These are phyloP conservation scores for Rhea pennata DNA, from an alignment of 2,113 vertebrate genomes.

Conservation along the genomic window DNA sequence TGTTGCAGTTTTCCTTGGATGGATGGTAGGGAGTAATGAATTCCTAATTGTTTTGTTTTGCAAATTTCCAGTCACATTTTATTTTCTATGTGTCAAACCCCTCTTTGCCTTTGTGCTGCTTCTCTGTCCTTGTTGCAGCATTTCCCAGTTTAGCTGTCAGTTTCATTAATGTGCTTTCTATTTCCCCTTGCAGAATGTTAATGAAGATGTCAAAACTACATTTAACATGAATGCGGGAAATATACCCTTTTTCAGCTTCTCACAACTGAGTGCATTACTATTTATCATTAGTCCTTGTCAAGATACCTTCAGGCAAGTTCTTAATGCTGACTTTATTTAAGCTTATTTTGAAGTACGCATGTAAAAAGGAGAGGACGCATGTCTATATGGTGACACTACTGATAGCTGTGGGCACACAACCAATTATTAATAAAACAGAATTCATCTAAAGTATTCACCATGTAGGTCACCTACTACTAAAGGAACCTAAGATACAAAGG, in stretches of 20 bases:
- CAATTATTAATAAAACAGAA: not conserved
- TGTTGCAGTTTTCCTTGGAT: not conserved
- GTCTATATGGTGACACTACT: not conserved
- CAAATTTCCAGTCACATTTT: not conserved
- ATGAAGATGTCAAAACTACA: slow-evolving; percentile 29
- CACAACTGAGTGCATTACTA: not conserved
- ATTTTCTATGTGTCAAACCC: not conserved
- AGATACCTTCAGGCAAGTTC: not conserved
- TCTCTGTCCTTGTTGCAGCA: not conserved
- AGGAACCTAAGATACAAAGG: not conserved
- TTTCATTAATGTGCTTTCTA: slow-evolving; percentile 30
- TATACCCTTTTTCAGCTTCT: not conserved
- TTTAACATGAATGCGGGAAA: slow-evolving; percentile 12
- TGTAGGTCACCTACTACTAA: not conserved
- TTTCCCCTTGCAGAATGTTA: slow-evolving; percentile 9
- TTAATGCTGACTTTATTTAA: not conserved
- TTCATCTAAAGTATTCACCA: not conserved
- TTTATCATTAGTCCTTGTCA: slow-evolving; percentile 3
- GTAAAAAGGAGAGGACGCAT: not conserved
- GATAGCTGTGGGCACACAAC: not conserved
- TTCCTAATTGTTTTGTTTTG: not conserved
- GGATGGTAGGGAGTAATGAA: not conserved
- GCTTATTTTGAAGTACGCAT: not conserved
- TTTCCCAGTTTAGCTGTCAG: slow-evolving; percentile 38
- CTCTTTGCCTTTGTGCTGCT: not conserved